phyloP scores from a whole-genome alignment of 2,888 invertebrate genomes.

The Hyposoter dolosus region DNA sequence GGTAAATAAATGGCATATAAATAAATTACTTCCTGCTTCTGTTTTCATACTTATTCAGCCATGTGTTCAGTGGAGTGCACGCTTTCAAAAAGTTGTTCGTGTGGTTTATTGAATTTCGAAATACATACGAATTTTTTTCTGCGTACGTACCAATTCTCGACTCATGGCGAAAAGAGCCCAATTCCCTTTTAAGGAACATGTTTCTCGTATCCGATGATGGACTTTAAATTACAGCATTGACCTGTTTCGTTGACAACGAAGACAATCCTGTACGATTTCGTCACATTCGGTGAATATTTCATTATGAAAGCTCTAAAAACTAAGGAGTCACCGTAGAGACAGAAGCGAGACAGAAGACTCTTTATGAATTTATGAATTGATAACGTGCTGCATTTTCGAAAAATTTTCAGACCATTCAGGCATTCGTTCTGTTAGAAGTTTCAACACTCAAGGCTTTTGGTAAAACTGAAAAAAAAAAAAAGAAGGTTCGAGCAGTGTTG shows the following conservation, averaged over 20 bases:
- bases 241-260: background rate
- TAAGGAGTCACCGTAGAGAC: background rate
- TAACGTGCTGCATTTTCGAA: background rate
- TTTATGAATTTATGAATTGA: background rate
- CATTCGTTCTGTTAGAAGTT: background rate
- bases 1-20: constrained; percentile 48
- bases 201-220: too few relatives aligned
- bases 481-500: constrained; percentile 12
- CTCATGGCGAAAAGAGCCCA: background rate
- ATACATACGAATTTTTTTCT: background rate
- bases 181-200: too few relatives aligned
- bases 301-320: background rate
- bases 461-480: background rate
- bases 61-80: constrained; percentile 5
- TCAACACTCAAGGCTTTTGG: background rate
- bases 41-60: background rate
- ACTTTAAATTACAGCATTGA: background rate
- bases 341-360: background rate
- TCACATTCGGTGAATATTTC: background rate
- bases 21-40: constrained; percentile 50
- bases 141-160: background rate
- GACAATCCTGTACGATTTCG: background rate
- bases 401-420: background rate
- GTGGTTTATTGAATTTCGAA: background rate
- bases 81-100: background rate